Evolutionary conservation across 2,113 vertebrate genomes (phyloP), one percentile per base, ranked within the genome.

Genomic region (Marmota monax): DNA sequence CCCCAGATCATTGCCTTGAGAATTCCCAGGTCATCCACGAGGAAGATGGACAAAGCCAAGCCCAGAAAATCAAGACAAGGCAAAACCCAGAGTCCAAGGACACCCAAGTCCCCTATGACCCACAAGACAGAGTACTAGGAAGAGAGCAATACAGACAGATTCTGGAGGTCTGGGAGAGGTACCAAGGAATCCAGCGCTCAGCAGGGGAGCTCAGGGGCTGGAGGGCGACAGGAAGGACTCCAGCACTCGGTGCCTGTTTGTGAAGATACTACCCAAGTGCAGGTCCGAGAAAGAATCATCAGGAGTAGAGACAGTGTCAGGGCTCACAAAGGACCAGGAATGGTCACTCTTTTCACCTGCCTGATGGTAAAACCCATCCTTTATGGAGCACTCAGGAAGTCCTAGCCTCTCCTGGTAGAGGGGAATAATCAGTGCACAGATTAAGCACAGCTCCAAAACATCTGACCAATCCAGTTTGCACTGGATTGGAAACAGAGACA

Each of bases 41-140:
- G 63, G 32, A 22, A 58, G 56, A 58, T 20, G 45, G 37, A 73
- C 10, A 27, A 10, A 53, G 73, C 13, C 27, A 32, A 63, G 27
- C 48, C 22, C 0, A 0, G 22, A n/a, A 61, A 25, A 4, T 51
- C 4, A 0, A 63, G 37, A 6, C 7, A 5, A n/a, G n/a, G 16
- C 53, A 51, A 22, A 51, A 37, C 53, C 20, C 29, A 4, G 77
- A 84, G 45, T 48, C 12, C 4, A 12, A 45, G 53, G 42, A 89
- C n/a, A 29, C 25, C 0, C 0, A 53, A 48, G 13, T 34, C 9
- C 37, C 45, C 25, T 14, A n/a, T 1, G 17, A 42, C 1, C 22
- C 53, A 53, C 51, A 53, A 53, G 14, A 53, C 51, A 53, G 48
- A 51, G 51, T 53, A 53, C 51, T 14, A 79, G 56, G 39, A 27